These are phyloP conservation scores for Paraescarpia echinospica DNA, from an alignment of 1,140 invertebrate genomes.

Conservation along the genomic window DNA sequence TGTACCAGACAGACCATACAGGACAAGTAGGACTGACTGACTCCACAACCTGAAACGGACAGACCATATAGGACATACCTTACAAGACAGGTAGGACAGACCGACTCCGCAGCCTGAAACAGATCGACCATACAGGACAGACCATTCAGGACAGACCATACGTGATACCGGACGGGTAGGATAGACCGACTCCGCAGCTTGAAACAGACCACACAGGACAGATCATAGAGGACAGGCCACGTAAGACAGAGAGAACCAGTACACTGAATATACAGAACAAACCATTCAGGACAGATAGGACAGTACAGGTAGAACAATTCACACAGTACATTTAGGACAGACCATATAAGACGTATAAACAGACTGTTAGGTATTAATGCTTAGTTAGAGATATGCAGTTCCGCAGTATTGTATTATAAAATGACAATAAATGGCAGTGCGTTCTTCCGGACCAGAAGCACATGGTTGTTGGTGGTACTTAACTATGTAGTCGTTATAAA, in stretches of 20 bases:
- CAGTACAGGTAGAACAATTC: no score
- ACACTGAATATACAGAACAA: not conserved
- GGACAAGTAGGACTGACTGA: not conserved
- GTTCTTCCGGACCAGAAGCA: no score
- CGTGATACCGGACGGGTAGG: not conserved
- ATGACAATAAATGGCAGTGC: no score
- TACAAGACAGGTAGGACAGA: slow-evolving; percentile 15
- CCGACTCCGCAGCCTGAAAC: slow-evolving; percentile 18
- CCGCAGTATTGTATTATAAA: not conserved
- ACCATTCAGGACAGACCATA: not conserved
- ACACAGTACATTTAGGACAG: not conserved
- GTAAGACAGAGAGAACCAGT: not conserved
- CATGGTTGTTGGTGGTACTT: no score
- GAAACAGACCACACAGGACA: not conserved
- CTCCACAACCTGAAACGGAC: not conserved
- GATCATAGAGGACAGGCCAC: no score
- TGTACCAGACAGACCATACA: not conserved
- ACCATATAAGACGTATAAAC: not conserved
- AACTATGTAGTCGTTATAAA: no score
- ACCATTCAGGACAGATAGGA: not conserved
- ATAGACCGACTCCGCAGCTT: slow-evolving; percentile 6
- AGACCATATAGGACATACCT: not conserved
- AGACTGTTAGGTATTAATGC: no score
- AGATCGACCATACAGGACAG: not conserved
- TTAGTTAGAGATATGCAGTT: no score